A percentile compares a stretch with the other conserved stretches of the same genome.
These are phyloP conservation scores for Caranx ignobilis DNA, from an alignment of 2,113 vertebrate genomes.

Conservation along the genomic window DNA sequence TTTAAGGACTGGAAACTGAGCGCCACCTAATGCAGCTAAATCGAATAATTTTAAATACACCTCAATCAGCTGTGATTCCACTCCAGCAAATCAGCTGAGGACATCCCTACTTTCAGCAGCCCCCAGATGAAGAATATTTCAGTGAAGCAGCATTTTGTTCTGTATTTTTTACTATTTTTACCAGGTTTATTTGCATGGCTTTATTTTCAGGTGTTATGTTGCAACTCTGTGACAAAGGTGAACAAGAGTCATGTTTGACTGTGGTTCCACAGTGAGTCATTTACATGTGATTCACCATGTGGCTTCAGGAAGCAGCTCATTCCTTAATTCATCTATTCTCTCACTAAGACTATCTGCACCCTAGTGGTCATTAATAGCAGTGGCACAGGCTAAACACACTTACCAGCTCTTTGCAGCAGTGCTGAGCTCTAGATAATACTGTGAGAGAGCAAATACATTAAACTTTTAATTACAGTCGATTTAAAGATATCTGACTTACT, in stretches of 20 bases:
- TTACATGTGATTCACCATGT: not conserved
- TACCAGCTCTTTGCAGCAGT: not conserved
- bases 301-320: not conserved
- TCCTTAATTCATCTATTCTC: not conserved
- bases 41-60: slow-evolving; percentile 6
- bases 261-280: not conserved
- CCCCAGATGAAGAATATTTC: not conserved
- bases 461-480: not conserved
- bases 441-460: not conserved
- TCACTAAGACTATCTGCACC: slow-evolving; percentile 9
- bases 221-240: not conserved
- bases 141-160: not conserved
- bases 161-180: not conserved
- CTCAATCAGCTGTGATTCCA: not conserved
- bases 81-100: not conserved
- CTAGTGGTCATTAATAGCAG: slow-evolving; percentile 14
- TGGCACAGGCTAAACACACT: not conserved
- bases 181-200: not conserved
- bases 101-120: not conserved
- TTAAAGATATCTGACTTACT: not conserved
- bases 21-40: not conserved
- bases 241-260: not conserved
- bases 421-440: not conserved
- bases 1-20: not conserved
- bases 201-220: slow-evolving; percentile 1